phyloP scores from a whole-genome alignment of 2,113 vertebrate genomes.

The Prinia subflava region DNA sequence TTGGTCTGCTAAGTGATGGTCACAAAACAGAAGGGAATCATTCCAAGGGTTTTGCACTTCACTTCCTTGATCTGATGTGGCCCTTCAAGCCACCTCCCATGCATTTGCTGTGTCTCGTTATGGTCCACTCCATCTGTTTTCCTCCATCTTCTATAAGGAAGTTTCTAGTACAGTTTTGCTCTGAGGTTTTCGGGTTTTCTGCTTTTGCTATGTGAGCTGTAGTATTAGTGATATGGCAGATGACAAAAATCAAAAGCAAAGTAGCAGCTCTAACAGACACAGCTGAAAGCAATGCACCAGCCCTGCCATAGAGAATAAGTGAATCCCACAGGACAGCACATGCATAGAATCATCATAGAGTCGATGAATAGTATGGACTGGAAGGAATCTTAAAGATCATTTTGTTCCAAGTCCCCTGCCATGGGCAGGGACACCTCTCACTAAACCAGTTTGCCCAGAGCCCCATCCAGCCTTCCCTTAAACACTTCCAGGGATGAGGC shows the following conservation, averaged over 20 bases:
- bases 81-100: not conserved
- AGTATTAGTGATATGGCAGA: not conserved
- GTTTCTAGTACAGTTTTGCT: not conserved
- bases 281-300: not conserved
- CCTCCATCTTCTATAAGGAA: not conserved
- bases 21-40: not conserved
- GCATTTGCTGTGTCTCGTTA: not conserved
- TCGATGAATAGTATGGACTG: not conserved
- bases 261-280: not conserved
- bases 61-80: not conserved
- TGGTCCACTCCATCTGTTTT: not conserved
- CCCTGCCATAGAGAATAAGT: not conserved
- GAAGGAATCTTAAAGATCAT: not conserved
- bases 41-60: not conserved
- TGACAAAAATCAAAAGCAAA: not conserved
- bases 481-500: not conserved
- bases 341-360: not conserved
- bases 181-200: not conserved
- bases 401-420: not conserved
- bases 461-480: not conserved
- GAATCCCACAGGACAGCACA: not conserved
- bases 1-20: not conserved
- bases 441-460: not conserved
- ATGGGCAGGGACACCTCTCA: not conserved
- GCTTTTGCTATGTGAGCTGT: not conserved